Conservation (phyloP, 2,113 vertebrate genomes). For the Dipodomys merriami region DNA sequence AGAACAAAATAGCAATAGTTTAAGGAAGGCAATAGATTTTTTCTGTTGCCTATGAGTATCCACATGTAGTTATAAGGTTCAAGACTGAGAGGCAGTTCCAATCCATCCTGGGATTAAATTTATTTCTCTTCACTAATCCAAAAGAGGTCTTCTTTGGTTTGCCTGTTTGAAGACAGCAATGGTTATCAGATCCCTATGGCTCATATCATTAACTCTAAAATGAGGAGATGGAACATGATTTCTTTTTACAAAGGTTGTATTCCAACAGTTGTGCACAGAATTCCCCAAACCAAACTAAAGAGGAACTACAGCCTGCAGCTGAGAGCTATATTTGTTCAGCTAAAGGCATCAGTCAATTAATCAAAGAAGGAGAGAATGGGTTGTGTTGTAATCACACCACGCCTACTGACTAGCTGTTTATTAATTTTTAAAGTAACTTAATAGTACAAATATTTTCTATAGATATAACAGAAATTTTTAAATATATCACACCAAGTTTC, state of each 20-base stretch:
- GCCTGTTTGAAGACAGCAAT: background rate
- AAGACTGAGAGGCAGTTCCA: background rate
- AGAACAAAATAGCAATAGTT: background rate
- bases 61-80: background rate
- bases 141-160: background rate
- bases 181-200: background rate
- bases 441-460: background rate
- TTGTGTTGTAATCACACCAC: rapidly evolving
- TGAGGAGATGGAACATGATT: background rate
- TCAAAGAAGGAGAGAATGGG: background rate
- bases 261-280: background rate
- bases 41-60: background rate
- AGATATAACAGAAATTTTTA: background rate
- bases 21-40: background rate
- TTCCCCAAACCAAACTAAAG: background rate
- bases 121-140: background rate
- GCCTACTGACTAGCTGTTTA: background rate
- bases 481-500: background rate
- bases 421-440: background rate
- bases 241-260: background rate
- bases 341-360: background rate
- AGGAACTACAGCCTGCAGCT: background rate
- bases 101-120: background rate
- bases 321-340: background rate
- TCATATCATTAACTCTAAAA: background rate